phyloP scores from a whole-genome alignment of 2,888 invertebrate genomes.

The Nudaria mundana region DNA sequence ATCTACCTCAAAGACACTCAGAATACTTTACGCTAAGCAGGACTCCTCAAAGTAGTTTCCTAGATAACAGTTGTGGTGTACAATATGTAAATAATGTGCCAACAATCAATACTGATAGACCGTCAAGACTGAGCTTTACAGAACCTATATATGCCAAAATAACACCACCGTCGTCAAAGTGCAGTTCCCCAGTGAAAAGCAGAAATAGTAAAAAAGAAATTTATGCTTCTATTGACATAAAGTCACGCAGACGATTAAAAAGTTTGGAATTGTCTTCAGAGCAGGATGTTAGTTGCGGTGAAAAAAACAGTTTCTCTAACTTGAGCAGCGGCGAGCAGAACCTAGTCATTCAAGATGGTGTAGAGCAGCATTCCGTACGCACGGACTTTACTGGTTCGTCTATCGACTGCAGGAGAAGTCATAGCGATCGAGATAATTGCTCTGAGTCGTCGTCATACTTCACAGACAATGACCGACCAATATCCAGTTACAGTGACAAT shows the following conservation, averaged over 20 bases:
- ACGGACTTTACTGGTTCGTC: slow-evolving; percentile 68
- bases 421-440: slow-evolving; percentile 76
- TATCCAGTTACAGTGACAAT: slow-evolving; percentile 76
- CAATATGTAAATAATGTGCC: slow-evolving; percentile 58
- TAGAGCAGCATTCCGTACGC: slow-evolving; percentile 72
- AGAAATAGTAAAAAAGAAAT: slow-evolving; percentile 56
- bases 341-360: slow-evolving; percentile 61
- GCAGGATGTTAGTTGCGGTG: slow-evolving; percentile 49
- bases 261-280: slow-evolving; percentile 65
- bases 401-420: slow-evolving; percentile 70
- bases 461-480: slow-evolving; percentile 75
- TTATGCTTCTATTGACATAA: slow-evolving; percentile 76
- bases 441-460: slow-evolving; percentile 76
- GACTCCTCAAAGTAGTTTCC: slow-evolving; percentile 64
- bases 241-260: slow-evolving; percentile 70
- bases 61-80: slow-evolving; percentile 64
- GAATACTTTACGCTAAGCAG: slow-evolving; percentile 76
- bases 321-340: slow-evolving; percentile 69
- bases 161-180: slow-evolving; percentile 61
- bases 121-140: slow-evolving; percentile 64
- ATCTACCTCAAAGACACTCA: slow-evolving; percentile 75
- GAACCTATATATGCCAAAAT: slow-evolving; percentile 77
- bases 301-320: slow-evolving; percentile 59
- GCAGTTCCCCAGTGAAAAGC: slow-evolving; percentile 63
- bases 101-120: slow-evolving; percentile 47